A percentile compares a stretch with the other conserved stretches of the same genome.
Evolutionary conservation across 2,888 invertebrate genomes (phyloP).

Genomic region (Drosophila flavopinicola): DNA sequence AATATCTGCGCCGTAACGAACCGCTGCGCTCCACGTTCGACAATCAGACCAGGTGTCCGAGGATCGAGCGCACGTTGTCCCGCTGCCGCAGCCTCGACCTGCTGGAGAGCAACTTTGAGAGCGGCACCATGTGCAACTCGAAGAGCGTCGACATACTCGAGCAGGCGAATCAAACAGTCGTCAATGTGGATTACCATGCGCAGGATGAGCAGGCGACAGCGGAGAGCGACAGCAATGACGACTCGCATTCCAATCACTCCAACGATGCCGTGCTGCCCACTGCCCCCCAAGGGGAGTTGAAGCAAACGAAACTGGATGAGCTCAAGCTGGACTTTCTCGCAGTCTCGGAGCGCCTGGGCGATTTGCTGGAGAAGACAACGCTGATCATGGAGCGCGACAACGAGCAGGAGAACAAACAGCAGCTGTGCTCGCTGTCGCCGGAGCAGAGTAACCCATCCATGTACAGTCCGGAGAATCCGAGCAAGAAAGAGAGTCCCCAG

Average conservation of each 20-base stretch:
- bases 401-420: slow-evolving; percentile 57
- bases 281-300: slow-evolving; percentile 19
- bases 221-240: slow-evolving; percentile 57
- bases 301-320: slow-evolving; percentile 68
- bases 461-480: slow-evolving; percentile 42
- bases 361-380: slow-evolving; percentile 80
- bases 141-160: slow-evolving; percentile 85
- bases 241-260: slow-evolving; percentile 43
- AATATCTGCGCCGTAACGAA: slow-evolving; percentile 88
- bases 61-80: slow-evolving; percentile 86
- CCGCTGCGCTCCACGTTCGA: slow-evolving; percentile 87
- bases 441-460: slow-evolving; percentile 46
- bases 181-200: slow-evolving; percentile 59
- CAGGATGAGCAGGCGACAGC: slow-evolving; percentile 26
- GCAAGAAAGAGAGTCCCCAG: slow-evolving; percentile 60
- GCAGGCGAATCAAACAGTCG: slow-evolving; percentile 71
- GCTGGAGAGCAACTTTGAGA: slow-evolving; percentile 83
- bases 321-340: slow-evolving; percentile 75
- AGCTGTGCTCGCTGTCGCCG: slow-evolving; percentile 49
- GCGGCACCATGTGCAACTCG: slow-evolving; percentile 81
- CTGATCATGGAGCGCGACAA: slow-evolving; percentile 82
- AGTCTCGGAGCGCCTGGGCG: slow-evolving; percentile 80
- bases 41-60: slow-evolving; percentile 84
- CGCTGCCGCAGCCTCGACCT: slow-evolving; percentile 90
- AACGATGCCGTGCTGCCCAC: no score